Conservation (phyloP, 2,113 vertebrate species). For the Capreolus pygargus region DNA sequence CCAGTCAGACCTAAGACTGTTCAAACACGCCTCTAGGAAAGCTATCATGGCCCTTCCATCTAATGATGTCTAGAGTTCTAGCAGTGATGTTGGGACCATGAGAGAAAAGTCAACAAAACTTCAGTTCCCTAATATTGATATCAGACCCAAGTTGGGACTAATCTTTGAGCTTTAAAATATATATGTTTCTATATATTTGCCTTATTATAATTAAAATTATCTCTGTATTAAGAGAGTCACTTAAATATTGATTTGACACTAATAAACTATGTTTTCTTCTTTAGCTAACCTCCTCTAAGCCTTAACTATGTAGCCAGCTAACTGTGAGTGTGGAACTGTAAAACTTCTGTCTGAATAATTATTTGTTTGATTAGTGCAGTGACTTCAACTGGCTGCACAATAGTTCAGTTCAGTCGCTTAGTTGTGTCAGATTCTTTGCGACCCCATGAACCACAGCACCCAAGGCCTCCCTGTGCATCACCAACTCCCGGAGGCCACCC, state of each 20-base stretch:
- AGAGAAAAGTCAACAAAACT: not conserved
- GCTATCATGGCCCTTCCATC: not conserved
- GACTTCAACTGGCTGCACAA: not conserved
- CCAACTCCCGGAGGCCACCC: not conserved
- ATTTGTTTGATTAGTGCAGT: not conserved
- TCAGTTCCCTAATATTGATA: not conserved
- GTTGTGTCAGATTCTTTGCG: not conserved
- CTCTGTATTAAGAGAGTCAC: not conserved
- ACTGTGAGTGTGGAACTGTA: not conserved
- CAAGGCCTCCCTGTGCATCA: not conserved
- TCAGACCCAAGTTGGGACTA: not conserved
- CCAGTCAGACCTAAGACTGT: not conserved
- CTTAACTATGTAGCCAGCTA: not conserved
- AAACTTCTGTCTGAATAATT: not conserved
- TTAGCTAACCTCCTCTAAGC: not conserved
- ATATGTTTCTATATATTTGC: not conserved
- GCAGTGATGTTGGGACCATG: not conserved
- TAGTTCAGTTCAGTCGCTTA: not conserved
- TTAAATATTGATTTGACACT: not conserved
- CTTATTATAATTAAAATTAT: not conserved
- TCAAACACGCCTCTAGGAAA: not conserved
- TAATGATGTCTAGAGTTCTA: not conserved
- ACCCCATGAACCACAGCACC: rapidly evolving
- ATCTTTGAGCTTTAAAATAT: not conserved
- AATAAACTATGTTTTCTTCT: not conserved